These are phyloP conservation scores for Rhagoletis zephyria DNA, from an alignment of 1,140 invertebrate genomes.

Conservation along the genomic window DNA sequence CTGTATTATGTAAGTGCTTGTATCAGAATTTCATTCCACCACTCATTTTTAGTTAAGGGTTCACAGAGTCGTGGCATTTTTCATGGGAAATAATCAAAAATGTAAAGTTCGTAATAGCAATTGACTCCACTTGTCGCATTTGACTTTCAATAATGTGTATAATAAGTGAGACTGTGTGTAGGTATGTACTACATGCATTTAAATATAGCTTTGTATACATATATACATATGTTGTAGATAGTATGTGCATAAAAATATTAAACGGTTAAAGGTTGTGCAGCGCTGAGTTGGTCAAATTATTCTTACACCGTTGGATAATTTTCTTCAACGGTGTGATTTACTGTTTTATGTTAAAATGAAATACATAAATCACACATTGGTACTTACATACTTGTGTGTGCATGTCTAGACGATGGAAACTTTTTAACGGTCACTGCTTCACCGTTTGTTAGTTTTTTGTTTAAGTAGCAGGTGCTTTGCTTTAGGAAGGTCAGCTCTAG, in stretches of 20 bases:
- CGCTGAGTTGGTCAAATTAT: neutral
- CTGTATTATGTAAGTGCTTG: neutral
- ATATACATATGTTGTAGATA: neutral
- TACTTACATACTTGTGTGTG: neutral
- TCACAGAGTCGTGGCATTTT: neutral
- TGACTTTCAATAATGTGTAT: conserved; percentile 1
- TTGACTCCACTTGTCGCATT: conserved; percentile 41
- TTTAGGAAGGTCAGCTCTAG: too few species aligned
- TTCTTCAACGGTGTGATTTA: neutral
- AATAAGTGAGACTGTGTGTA: neutral
- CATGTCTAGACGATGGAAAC: neutral
- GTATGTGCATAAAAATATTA: neutral
- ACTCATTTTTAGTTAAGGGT: neutral
- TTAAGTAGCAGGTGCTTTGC: too few species aligned
- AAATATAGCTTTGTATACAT: neutral
- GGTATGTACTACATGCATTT: neutral
- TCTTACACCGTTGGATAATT: neutral
- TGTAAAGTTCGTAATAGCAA: conserved; percentile 14
- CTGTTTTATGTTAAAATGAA: neutral
- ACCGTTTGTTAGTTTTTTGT: too few species aligned
- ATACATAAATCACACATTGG: neutral
- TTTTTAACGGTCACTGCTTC: neutral
- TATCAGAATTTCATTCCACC: neutral
- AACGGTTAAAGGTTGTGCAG: neutral
- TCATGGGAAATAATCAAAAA: neutral